phyloP scores from a whole-genome alignment of 92 coral and sea anemone genomes.

The Epizoanthus stellaris region DNA sequence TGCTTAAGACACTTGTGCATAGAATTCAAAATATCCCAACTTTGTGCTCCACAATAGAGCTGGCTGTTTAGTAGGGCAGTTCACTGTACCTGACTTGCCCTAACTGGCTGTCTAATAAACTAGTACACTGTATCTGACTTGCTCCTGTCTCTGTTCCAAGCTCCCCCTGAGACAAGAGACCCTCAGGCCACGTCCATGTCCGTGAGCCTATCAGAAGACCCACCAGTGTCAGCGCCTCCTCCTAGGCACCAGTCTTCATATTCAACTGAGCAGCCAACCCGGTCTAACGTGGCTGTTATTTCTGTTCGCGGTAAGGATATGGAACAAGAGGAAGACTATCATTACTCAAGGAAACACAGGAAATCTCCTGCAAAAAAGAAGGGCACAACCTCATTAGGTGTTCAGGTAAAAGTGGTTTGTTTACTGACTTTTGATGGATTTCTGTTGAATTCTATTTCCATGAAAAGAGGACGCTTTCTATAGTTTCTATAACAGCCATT shows the following conservation, averaged over 20 bases:
- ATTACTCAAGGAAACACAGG: slow-evolving; percentile 46
- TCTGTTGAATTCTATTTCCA: too few relatives aligned
- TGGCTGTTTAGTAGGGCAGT: too few relatives aligned
- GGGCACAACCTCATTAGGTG: slow-evolving; percentile 54
- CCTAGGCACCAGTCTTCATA: slow-evolving; percentile 40
- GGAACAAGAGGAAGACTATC: slow-evolving; percentile 52
- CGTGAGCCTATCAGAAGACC: slow-evolving; percentile 20
- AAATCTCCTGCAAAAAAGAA: slow-evolving; percentile 57
- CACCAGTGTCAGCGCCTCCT: neutral
- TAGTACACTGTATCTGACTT: too few relatives aligned
- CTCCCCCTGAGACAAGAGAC: neutral
- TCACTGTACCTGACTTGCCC: too few relatives aligned
- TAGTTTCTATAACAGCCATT: too few relatives aligned
- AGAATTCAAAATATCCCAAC: too few relatives aligned
- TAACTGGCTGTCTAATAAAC: too few relatives aligned
- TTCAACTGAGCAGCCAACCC: slow-evolving; percentile 47
- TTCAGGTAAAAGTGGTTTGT: slow-evolving; percentile 64
- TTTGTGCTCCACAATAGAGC: too few relatives aligned
- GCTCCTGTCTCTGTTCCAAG: too few relatives aligned
- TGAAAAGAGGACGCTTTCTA: too few relatives aligned
- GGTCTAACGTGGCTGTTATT: slow-evolving; percentile 94
- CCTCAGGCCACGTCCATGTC: slow-evolving; percentile 29
- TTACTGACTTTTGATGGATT: too few relatives aligned
- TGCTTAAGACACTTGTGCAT: too few relatives aligned
- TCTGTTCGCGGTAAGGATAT: slow-evolving; percentile 74